A percentile compares a stretch with the other conserved stretches of the same genome.
These are phyloP conservation scores for Felis catus DNA, from an alignment of 2,113 vertebrate genomes.

Conservation along the genomic window DNA sequence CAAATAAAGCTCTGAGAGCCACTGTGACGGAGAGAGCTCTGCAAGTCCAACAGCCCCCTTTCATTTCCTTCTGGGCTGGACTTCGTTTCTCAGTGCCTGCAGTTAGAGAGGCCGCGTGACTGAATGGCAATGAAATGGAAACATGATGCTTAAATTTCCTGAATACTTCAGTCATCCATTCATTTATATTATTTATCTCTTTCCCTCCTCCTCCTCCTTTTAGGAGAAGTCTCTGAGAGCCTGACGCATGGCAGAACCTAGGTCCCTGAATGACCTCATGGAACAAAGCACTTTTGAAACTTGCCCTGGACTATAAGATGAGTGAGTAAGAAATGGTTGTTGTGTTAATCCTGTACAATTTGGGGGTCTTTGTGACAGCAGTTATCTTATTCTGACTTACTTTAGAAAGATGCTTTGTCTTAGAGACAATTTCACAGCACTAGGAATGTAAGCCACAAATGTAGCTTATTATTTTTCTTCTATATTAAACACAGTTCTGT, in stretches of 20 bases:
- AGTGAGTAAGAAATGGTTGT: not conserved
- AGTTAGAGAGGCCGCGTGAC: not conserved
- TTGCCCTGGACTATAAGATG: not conserved
- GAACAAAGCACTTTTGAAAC: not conserved
- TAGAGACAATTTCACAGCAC: not conserved
- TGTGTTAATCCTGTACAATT: not conserved
- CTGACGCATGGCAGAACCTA: not conserved
- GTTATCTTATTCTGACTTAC: not conserved
- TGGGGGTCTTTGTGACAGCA: not conserved
- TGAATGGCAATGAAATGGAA: not conserved
- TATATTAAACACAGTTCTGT: slow-evolving; percentile 2
- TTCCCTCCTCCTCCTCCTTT: too few species aligned
- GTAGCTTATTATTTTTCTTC: slow-evolving; percentile 49
- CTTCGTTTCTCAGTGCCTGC: not conserved
- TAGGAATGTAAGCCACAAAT: not conserved
- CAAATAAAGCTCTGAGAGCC: not conserved
- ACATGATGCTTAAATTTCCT: not conserved
- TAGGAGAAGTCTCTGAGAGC: not conserved
- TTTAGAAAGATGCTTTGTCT: not conserved
- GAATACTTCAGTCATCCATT: not conserved
- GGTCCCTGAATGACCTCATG: not conserved
- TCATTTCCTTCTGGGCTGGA: not conserved
- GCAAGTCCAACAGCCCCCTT: not conserved
- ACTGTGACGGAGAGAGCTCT: not conserved
- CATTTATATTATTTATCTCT: not conserved